These are phyloP conservation scores for Rotaria macrura DNA, from an alignment of 2,888 invertebrate genomes.

Conservation along the genomic window DNA sequence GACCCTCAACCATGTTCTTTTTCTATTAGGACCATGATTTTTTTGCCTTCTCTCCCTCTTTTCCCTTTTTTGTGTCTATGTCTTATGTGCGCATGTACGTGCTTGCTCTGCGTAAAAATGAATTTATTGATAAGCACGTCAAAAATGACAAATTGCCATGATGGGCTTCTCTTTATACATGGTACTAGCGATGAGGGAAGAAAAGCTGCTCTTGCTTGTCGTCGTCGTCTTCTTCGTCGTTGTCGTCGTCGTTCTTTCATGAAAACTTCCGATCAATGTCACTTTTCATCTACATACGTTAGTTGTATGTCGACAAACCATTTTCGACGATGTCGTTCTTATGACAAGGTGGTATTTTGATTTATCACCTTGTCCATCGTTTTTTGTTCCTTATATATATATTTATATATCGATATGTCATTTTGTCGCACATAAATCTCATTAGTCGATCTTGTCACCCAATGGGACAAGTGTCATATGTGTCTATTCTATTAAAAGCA, in stretches of 20 bases:
- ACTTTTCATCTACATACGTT: conserved; percentile 5
- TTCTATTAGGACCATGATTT: background rate
- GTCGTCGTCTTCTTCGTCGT: background rate
- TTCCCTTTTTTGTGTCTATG: background rate
- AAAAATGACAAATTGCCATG: conserved; percentile 23
- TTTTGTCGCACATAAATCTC: conserved; percentile 2
- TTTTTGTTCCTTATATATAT: background rate
- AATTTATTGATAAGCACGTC: conserved; percentile 17
- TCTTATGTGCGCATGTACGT: background rate
- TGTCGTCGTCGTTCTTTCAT: background rate
- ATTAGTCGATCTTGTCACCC: background rate
- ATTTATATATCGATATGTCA: background rate
- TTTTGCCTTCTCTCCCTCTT: background rate
- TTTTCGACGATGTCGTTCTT: background rate
- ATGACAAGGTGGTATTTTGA: background rate
- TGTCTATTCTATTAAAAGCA: background rate
- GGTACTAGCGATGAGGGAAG: background rate
- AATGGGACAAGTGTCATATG: conserved; percentile 1
- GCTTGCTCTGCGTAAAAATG: background rate
- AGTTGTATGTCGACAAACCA: background rate
- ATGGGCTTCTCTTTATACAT: background rate
- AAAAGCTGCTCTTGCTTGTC: background rate
- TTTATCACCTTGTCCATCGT: background rate
- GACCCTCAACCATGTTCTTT: background rate
- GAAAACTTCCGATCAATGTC: conserved; percentile 16